Evolutionary conservation across 2,113 vertebrate species (phyloP).

Genomic region (Thamnophis sirtalis): DNA sequence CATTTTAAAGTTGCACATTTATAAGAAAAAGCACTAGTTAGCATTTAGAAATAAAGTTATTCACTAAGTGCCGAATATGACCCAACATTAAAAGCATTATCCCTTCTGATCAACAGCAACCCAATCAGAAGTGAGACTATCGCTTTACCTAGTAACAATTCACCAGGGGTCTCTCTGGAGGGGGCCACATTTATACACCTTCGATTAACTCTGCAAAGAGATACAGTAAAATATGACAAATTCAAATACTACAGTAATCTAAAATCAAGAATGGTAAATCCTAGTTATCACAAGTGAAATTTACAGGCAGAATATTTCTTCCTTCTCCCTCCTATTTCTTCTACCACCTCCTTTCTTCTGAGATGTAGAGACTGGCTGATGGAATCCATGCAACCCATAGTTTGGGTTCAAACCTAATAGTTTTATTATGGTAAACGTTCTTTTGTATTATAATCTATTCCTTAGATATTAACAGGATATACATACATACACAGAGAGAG

Average conservation of each 20-base stretch:
- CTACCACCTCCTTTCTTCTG: background rate
- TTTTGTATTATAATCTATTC: background rate
- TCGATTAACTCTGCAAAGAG: constrained; percentile 82
- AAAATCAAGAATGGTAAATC: background rate
- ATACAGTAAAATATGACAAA: constrained; percentile 2
- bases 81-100: background rate
- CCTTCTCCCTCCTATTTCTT: background rate
- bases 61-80: background rate
- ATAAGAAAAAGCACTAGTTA: background rate
- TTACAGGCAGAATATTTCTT: background rate
- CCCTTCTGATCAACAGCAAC: background rate
- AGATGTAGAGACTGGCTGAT: background rate
- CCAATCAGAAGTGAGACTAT: background rate
- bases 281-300: background rate
- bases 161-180: constrained; percentile 91
- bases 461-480: background rate
- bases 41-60: background rate
- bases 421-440: background rate
- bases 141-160: constrained; percentile 85
- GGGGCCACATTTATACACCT: constrained; percentile 93
- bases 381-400: background rate
- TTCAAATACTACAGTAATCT: background rate
- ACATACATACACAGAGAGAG: background rate
- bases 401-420: background rate
- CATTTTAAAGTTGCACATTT: background rate